Conservation (phyloP, 2,888 invertebrate genomes). For the Drosophila mercatorum region DNA sequence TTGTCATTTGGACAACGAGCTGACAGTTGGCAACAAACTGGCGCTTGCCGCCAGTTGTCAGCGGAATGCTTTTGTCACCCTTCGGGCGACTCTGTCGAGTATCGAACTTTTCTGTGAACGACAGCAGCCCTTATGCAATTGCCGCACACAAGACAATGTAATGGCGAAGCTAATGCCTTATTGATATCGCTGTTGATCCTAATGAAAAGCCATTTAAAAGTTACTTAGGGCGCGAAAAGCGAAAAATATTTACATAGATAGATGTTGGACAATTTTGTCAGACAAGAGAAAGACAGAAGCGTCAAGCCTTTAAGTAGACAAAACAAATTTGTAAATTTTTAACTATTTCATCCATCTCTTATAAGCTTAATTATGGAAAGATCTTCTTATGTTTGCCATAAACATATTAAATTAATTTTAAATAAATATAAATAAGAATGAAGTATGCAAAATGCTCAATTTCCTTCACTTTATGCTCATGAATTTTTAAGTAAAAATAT, state of each 20-base stretch:
- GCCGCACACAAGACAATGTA: background rate
- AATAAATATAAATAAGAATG: too few relatives aligned
- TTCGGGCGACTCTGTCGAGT: slow-evolving; percentile 17
- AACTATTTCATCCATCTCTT: background rate
- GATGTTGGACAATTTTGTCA: background rate
- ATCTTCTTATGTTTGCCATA: too few relatives aligned
- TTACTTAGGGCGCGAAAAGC: background rate
- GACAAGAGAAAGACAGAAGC: background rate
- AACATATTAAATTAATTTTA: background rate
- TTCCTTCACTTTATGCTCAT: background rate
- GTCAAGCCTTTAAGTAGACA: background rate
- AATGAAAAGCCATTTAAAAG: slow-evolving; percentile 1
- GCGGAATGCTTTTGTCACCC: slow-evolving; percentile 21
- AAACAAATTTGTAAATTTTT: background rate
- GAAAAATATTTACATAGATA: background rate
- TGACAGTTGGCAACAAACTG: slow-evolving; percentile 60
- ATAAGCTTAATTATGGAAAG: background rate
- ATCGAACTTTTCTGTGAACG: slow-evolving; percentile 30
- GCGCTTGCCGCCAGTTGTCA: slow-evolving; percentile 44
- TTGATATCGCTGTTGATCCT: background rate
- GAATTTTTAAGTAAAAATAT: background rate
- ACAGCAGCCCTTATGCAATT: slow-evolving; percentile 18
- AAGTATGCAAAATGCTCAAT: too few relatives aligned
- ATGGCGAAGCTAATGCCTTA: slow-evolving; percentile 4
- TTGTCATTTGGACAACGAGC: slow-evolving; percentile 79